Evolutionary conservation across 2,113 vertebrate genomes (phyloP).

Genomic region (Misgurnus anguillicaudatus): DNA sequence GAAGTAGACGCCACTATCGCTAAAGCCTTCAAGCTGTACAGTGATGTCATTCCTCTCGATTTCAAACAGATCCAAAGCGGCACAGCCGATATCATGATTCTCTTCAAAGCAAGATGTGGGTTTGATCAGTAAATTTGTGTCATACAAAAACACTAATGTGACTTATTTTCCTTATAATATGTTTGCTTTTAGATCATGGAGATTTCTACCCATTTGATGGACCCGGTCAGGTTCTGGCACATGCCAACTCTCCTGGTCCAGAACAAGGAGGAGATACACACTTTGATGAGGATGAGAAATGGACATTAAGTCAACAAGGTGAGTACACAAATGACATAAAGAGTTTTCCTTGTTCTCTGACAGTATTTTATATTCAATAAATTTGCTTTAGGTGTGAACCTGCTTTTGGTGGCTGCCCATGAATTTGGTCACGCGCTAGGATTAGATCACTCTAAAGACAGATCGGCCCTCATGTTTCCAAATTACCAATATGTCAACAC

Average conservation of each 20-base stretch:
- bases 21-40: conserved; percentile 72
- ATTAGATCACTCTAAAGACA: conserved; percentile 73
- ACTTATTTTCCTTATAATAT: too few relatives aligned
- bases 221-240: conserved; percentile 65
- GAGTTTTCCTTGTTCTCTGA: neutral
- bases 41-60: conserved; percentile 70
- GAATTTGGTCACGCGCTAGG: conserved; percentile 86
- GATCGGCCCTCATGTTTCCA: conserved; percentile 78
- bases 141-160: too few relatives aligned
- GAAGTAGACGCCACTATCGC: conserved; percentile 66
- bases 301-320: conserved; percentile 68
- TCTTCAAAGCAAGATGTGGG: conserved; percentile 69
- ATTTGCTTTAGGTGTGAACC: conserved; percentile 68
- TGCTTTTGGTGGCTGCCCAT: conserved; percentile 82
- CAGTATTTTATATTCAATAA: neutral
- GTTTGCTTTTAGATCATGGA: conserved; percentile 65
- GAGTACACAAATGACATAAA: neutral
- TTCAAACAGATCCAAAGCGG: conserved; percentile 67
- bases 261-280: conserved; percentile 73
- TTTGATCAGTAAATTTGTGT: neutral
- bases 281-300: conserved; percentile 76
- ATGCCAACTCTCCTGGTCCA: conserved; percentile 70
- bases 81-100: conserved; percentile 73
- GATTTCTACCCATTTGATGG: conserved; percentile 76
- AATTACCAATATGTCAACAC: conserved; percentile 68